Conservation (phyloP, 2,888 invertebrate species). For the Polietes domitor region DNA sequence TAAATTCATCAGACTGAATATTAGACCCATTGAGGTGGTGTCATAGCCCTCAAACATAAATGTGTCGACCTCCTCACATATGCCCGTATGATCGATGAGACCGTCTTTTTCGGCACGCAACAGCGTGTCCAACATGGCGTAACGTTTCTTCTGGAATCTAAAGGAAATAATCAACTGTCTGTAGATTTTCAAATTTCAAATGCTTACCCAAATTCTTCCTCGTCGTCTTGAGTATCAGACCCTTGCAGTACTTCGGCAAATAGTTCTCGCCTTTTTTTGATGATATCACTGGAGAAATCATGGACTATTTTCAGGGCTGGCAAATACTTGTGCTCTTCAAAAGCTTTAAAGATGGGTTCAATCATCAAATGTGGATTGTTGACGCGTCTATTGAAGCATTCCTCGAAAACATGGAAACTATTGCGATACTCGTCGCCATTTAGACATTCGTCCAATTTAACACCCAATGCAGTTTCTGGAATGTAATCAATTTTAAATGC, state of each 20-base stretch:
- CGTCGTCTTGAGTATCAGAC: slow-evolving; percentile 29
- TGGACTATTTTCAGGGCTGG: slow-evolving; percentile 46
- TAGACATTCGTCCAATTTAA: slow-evolving; percentile 55
- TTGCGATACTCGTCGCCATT: slow-evolving; percentile 52
- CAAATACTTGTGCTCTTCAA: slow-evolving; percentile 46
- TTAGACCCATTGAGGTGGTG: slow-evolving; percentile 74
- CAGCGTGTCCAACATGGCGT: slow-evolving; percentile 75
- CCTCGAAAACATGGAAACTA: slow-evolving; percentile 54
- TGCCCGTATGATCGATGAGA: slow-evolving; percentile 79
- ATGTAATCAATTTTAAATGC: not conserved
- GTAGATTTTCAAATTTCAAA: not conserved
- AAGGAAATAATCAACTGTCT: slow-evolving; percentile 57
- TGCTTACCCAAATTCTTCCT: slow-evolving; percentile 43
- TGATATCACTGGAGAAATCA: slow-evolving; percentile 55
- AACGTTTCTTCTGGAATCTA: slow-evolving; percentile 71
- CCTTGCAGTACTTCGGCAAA: slow-evolving; percentile 26
- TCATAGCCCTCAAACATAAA: slow-evolving; percentile 82
- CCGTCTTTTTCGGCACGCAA: slow-evolving; percentile 73
- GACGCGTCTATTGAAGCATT: slow-evolving; percentile 55
- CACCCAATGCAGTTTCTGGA: slow-evolving; percentile 60
- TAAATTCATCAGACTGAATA: slow-evolving; percentile 74
- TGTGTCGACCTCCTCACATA: slow-evolving; percentile 87
- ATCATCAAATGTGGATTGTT: slow-evolving; percentile 51
- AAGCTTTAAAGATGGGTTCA: slow-evolving; percentile 34
- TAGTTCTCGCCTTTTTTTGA: slow-evolving; percentile 44